A percentile compares a stretch with the other conserved stretches of the same genome.
Evolutionary conservation across 2,888 invertebrate genomes (phyloP).

Genomic region (Cryptus armator): DNA sequence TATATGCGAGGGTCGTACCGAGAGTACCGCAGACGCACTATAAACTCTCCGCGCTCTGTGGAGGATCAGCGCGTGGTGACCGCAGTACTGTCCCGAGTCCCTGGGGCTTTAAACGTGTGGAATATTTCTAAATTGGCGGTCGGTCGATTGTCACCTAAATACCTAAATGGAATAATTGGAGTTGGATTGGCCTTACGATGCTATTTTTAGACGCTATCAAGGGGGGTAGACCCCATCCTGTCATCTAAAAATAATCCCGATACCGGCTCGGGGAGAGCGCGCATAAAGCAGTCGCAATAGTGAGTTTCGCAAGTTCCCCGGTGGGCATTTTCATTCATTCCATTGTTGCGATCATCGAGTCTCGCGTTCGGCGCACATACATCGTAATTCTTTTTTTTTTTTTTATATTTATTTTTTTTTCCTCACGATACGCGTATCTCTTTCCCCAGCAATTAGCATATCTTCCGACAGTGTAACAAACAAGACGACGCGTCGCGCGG

Average conservation of each 20-base stretch:
- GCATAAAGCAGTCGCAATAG: conserved; percentile 17
- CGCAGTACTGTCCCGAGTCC: conserved; percentile 27
- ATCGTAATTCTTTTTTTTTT: neutral
- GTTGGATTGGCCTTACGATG: conserved; percentile 82
- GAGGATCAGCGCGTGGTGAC: conserved; percentile 41
- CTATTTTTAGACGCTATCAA: conserved; percentile 83
- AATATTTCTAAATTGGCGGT: conserved; percentile 84
- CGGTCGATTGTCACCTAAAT: conserved; percentile 84
- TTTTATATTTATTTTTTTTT: neutral
- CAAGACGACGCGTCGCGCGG: conserved; percentile 17
- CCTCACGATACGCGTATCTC: neutral
- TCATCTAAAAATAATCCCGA: conserved; percentile 82
- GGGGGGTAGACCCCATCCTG: conserved; percentile 81
- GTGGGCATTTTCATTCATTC: conserved; percentile 15
- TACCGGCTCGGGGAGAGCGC: conserved; percentile 43
- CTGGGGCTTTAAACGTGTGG: conserved; percentile 74
- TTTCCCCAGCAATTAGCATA: neutral
- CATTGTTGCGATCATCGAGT: neutral
- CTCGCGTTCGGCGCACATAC: neutral
- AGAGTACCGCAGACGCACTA: neutral
- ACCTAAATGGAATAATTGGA: conserved; percentile 84
- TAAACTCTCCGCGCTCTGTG: neutral
- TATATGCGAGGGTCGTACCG: conserved; percentile 37
- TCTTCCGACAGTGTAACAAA: neutral
- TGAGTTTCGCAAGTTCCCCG: conserved; percentile 4